Base-by-base conservation (phyloP, 1,140 invertebrate genomes). In the Diplogasteroides magnus region DNA sequence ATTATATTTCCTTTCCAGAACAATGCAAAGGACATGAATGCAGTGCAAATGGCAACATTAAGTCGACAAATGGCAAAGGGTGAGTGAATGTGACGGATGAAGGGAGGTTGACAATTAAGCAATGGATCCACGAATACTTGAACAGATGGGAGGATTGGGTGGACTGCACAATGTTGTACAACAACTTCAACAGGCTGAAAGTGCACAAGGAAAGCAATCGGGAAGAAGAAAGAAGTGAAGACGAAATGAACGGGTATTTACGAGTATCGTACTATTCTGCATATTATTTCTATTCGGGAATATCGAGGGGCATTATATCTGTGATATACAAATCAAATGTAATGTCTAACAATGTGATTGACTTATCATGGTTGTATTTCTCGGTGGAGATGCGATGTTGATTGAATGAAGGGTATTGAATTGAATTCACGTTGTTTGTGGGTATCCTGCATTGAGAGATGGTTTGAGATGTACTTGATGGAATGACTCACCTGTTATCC, bases 1-100 rank as follows among this genome's bases (percentile, higher is more conserved):
- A 72, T 67, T 28, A 72, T 48, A 23, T 94, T 94, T 57, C 95
- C 98, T 83, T 96, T 98, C 26, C 67, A 79, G 87, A 95, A 97
- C 89, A 82, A 82, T 68, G 89, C 91, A 1, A 97, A 97, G 83
- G 98, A 99, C 86, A 93, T 98, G 0, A 98, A 98, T 85, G 92
- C 91, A 72, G 89, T 89, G 28, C 96, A 99, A 87, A 98, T 99
- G 93, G 90, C 91, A 0, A 96, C 97, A 86, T 86, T 99, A 0
- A 98, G 98, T 85, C 93, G 97, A 85, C 94, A 98, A 86, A 98
- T 99, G 93, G 94, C 95, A 6, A 96, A 94, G 84, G 97, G 37
- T 48, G 6, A 48, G 37, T 48, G 6, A 11, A 19, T 11, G 6
- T 19, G 37, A 48, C 37, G 6, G 37, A 48, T 48, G 37, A 48